Evolutionary conservation across 1,140 invertebrate genomes (phyloP), one percentile per base, ranked within the genome.

Genomic region (Bactericera cockerelli): DNA sequence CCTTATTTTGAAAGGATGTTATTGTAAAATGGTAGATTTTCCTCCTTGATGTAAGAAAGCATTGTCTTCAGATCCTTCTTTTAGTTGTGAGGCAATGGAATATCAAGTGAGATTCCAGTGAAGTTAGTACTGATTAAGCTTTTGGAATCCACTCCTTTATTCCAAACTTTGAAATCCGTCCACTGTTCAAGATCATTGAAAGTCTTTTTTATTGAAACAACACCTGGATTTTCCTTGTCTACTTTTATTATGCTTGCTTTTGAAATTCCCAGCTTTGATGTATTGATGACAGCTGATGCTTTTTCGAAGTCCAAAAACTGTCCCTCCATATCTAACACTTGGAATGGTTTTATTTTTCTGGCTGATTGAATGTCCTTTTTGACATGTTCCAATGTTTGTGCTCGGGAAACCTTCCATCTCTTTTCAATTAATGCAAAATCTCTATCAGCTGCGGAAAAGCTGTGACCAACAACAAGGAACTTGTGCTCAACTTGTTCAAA

Each of bases 381-480:
- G 16, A 36, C 33, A 36, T 36, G 33, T 36, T 36, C 33, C 33
- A 36, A 10, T 36, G 33, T 36, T 36, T 36, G 33, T 11, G 33
- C 33, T 36, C 33, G 33, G 33, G 33, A 36, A 36, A 36, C 57
- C 62, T 64, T 62, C 39, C 61, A 13, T 28, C 59, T 19, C 54
- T 57, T 61, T 53, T 64, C 54, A 11, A 56, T 63, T 26, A 36
- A 24, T 31, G 63, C 62, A 42, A 63, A 63, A 59, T 65, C 56
- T 13, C 62, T 19, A 57, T 63, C 63, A 25, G 60, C 38, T 31
- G 28, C 55, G 8, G 60, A 59, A 42, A 58, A 65, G 19, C 56
- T 59, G 55, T 66, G 60, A 8, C 62, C 65, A 49, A 55, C 38
- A 10, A 65, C 31, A 26, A 66, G 49, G n/a, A n/a, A n/a, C n/a